These are phyloP conservation scores for Gulo gulo DNA, from an alignment of 2,113 vertebrate genomes.

Conservation along the genomic window DNA sequence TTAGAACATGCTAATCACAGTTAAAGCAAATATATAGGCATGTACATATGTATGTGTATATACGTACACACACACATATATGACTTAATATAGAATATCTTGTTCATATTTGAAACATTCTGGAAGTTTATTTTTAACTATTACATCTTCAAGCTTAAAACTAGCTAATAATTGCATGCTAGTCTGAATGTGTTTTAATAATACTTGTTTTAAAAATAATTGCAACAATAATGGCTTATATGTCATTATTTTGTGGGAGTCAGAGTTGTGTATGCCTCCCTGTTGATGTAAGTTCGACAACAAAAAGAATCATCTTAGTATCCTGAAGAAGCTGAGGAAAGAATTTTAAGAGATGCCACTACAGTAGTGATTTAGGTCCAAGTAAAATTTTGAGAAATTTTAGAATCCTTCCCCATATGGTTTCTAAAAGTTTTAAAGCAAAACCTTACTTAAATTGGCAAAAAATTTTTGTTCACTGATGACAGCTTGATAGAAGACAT, in stretches of 20 bases:
- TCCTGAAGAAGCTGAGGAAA: background rate
- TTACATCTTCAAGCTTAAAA: conserved; percentile 54
- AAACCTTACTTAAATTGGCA: background rate
- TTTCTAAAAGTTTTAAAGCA: background rate
- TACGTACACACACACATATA: background rate
- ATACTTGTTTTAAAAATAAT: background rate
- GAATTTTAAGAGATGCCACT: background rate
- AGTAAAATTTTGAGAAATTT: background rate
- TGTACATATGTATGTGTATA: background rate
- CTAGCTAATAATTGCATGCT: conserved; percentile 20
- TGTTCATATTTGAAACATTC: background rate
- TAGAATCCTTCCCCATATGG: background rate
- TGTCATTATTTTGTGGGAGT: background rate
- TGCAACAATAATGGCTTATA: background rate
- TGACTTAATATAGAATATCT: background rate
- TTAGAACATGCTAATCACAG: conserved; percentile 63
- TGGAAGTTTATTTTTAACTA: background rate
- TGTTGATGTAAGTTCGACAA: background rate
- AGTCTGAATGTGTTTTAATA: conserved; percentile 2
- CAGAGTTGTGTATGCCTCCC: background rate
- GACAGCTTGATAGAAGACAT: background rate
- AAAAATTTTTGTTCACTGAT: background rate
- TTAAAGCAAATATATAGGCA: conserved; percentile 38
- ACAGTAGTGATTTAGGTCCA: background rate
- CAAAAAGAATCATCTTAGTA: background rate